Conservation (phyloP, 2,797 vertebrate species). For the Coilia nasus region DNA sequence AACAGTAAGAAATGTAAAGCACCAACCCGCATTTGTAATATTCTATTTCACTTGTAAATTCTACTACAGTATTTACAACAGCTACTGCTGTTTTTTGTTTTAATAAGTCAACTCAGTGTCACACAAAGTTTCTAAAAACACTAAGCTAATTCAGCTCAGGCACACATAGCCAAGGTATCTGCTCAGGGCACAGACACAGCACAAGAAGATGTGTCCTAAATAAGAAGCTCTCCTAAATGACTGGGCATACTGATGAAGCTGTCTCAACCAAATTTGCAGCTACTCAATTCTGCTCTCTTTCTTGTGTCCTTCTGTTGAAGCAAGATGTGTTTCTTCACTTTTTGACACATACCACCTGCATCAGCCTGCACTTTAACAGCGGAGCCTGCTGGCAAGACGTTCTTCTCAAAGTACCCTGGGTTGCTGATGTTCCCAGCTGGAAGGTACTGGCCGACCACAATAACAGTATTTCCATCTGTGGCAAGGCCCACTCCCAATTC, state of each 20-base stretch:
- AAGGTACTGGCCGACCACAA: conserved; percentile 61
- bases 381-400: conserved; percentile 53
- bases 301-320: background rate
- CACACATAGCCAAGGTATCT: background rate
- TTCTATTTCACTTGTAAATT: too few species aligned
- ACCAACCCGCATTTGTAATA: too few species aligned
- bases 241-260: background rate
- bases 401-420: conserved; percentile 57
- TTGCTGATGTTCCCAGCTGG: conserved; percentile 62
- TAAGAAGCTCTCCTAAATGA: background rate
- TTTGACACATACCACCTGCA: background rate
- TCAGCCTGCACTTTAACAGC: background rate
- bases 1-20: background rate
- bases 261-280: background rate
- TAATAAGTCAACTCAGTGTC: background rate
- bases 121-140: background rate
- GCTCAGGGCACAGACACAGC: too few species aligned
- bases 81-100: background rate
- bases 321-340: background rate
- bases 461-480: conserved; percentile 51
- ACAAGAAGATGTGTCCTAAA: background rate
- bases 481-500: conserved; percentile 59
- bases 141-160: too few species aligned
- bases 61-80: background rate
- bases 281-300: background rate